Evolutionary conservation across 2,797 vertebrate species (phyloP).

Genomic region (Amblyraja radiata): DNA sequence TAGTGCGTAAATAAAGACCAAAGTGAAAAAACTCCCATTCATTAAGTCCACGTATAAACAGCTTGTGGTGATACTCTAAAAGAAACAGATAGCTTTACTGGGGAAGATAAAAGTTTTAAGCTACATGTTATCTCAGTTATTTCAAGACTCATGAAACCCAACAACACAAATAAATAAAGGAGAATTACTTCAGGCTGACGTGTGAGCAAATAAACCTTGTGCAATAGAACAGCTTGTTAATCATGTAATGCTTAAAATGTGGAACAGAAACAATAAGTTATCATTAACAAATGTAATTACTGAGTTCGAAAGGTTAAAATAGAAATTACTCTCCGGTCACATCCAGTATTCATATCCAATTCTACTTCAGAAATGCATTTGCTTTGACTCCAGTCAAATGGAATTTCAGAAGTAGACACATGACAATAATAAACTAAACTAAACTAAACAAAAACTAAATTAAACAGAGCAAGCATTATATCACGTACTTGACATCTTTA

Average conservation of each 20-base stretch:
- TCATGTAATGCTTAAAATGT: not conserved
- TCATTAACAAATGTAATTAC: not conserved
- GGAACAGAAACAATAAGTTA: constrained; percentile 1
- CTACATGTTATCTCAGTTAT: not conserved
- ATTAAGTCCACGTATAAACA: not conserved
- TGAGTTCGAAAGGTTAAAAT: not conserved
- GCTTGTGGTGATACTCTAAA: not conserved
- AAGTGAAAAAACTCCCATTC: not conserved
- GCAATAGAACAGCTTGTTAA: not conserved
- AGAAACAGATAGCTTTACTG: not conserved
- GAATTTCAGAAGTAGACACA: too few species aligned
- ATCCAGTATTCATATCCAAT: too few species aligned
- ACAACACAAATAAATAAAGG: not conserved
- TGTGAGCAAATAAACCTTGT: not conserved
- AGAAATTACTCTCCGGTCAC: too few species aligned
- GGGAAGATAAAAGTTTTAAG: not conserved
- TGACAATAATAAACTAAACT: too few species aligned
- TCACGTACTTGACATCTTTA: too few species aligned
- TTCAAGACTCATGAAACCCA: not conserved
- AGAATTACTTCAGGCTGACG: not conserved
- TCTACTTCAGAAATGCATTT: too few species aligned
- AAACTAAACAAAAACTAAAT: too few species aligned
- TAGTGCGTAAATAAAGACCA: constrained; percentile 22
- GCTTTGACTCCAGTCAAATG: too few species aligned
- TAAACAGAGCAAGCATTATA: too few species aligned